These are phyloP conservation scores for Gambusia yucatana DNA, from an alignment of 2,797 vertebrate species.

Conservation along the genomic window DNA sequence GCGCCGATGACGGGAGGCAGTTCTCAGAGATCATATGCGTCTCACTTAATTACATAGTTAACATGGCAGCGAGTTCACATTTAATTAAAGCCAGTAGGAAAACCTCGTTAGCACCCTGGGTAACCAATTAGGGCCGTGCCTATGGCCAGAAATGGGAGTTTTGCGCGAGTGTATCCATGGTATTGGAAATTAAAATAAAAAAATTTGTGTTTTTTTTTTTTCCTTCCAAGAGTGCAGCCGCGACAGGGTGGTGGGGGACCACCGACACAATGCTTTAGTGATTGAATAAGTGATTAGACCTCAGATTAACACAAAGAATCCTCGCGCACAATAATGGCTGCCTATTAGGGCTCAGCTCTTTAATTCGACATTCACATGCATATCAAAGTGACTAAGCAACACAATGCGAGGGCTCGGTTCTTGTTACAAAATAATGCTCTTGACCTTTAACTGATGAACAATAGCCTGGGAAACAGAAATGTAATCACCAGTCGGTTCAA, in stretches of 20 bases:
- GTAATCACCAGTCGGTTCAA: constrained; percentile 66
- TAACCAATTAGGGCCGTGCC: constrained; percentile 52
- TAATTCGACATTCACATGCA: constrained; percentile 73
- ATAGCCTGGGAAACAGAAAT: constrained; percentile 56
- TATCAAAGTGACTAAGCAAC: constrained; percentile 63
- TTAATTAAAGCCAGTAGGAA: constrained; percentile 57
- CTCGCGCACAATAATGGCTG: constrained; percentile 59
- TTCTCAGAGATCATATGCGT: constrained; percentile 36
- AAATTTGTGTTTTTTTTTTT: background rate
- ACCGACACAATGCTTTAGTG: constrained; percentile 63
- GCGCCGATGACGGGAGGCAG: constrained; percentile 9
- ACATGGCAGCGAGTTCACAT: constrained; percentile 63
- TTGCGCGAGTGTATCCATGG: constrained; percentile 59
- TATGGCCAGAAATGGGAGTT: constrained; percentile 48
- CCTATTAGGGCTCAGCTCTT: constrained; percentile 60
- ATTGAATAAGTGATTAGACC: constrained; percentile 79
- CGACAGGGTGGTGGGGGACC: constrained; percentile 36
- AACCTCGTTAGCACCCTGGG: constrained; percentile 55
- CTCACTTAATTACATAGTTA: constrained; percentile 62
- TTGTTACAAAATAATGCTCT: constrained; percentile 66
- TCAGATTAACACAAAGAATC: constrained; percentile 66
- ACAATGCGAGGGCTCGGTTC: constrained; percentile 54
- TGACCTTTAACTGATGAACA: constrained; percentile 75
- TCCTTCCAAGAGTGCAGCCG: constrained; percentile 33
- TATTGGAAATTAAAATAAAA: constrained; percentile 55